Evolutionary conservation across 2,113 vertebrate species (phyloP), one percentile per base, ranked within the genome.

Genomic region (Rynchops niger): DNA sequence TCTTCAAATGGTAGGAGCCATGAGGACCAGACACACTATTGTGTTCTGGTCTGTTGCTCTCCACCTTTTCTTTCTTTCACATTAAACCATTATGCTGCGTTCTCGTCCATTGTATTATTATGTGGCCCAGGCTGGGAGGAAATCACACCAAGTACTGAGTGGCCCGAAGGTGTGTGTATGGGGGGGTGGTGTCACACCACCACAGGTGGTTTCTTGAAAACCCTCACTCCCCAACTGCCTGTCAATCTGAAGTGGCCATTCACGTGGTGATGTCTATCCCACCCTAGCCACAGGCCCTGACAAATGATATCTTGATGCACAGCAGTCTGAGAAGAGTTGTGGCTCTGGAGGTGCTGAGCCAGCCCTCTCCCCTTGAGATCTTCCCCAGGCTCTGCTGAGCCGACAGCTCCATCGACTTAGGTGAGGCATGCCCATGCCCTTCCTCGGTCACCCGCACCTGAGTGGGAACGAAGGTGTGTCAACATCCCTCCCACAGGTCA

Each of bases 391-490:
- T 79, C 5, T 17, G 25, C n/a, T 89, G 85, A 40, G 30, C 59
- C 29, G 8, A 27, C 25, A 78, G 59, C 36, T 47, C 18, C 26
- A 29, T n/a, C 1, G 2, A 81, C 15, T 65, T 74, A 58, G 55
- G 9, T 1, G 4, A 66, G 26, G 14, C 26, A 23, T 14, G 12
- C 2, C 15, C 1, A 0, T 22, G 43, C 12, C 58, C 27, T 73
- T 81, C 50, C 49, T 73, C 2, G 1, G 29, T 47, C 17, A 6
- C 49, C 16, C 47, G 50, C 18, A 36, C 27, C 74, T 18, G 29
- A 71, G 29, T 1, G 2, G 18, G 55, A 63, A 58, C 17, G 45
- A 87, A 47, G 8, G 7, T 11, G 32, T 26, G 21, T 23, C 65
- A 87, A 26, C 38, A 58, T 11, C 8, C 8, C 5, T 9, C 43